A percentile compares a stretch with the other conserved stretches of the same genome.
Conservation (phyloP, 1,140 invertebrate genomes). For the Dysdera silvatica region DNA sequence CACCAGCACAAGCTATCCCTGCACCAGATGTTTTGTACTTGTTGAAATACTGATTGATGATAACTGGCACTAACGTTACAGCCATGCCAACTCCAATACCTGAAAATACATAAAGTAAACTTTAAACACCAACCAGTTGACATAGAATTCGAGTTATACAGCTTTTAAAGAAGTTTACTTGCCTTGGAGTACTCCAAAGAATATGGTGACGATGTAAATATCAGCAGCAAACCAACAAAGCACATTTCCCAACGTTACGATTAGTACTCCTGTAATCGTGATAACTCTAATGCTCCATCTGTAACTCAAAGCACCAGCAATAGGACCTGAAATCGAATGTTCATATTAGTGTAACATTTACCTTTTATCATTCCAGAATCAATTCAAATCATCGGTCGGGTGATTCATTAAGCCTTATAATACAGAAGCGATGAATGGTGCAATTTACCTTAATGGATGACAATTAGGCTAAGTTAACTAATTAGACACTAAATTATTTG, state of each 20-base stretch:
- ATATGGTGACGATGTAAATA: constrained; percentile 24
- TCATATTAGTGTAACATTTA: too few species aligned
- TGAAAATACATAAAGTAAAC: constrained; percentile 11
- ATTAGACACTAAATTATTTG: too few species aligned
- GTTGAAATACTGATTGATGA: constrained; percentile 40
- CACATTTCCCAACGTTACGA: constrained; percentile 17
- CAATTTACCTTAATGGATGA: too few species aligned
- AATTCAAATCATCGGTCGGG: too few species aligned
- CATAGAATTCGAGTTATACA: too few species aligned
- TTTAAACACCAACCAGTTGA: too few species aligned
- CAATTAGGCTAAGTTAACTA: too few species aligned
- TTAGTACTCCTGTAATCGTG: constrained; percentile 15
- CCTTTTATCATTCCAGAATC: too few species aligned
- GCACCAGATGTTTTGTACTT: constrained; percentile 38
- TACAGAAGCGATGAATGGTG: too few species aligned
- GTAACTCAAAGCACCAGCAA: constrained; percentile 22
- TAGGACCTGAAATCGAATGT: constrained; percentile 9
- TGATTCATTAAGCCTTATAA: too few species aligned
- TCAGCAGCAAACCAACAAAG: constrained; percentile 25
- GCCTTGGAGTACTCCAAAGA: constrained; percentile 32
- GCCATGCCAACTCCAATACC: constrained; percentile 40
- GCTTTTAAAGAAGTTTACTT: background rate
- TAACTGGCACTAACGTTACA: constrained; percentile 39
- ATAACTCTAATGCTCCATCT: constrained; percentile 26
- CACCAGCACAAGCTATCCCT: constrained; percentile 40